Evolutionary conservation across 1,140 invertebrate genomes (phyloP), one percentile per base, ranked within the genome.

Genomic region (Harlomillsia oculata): DNA sequence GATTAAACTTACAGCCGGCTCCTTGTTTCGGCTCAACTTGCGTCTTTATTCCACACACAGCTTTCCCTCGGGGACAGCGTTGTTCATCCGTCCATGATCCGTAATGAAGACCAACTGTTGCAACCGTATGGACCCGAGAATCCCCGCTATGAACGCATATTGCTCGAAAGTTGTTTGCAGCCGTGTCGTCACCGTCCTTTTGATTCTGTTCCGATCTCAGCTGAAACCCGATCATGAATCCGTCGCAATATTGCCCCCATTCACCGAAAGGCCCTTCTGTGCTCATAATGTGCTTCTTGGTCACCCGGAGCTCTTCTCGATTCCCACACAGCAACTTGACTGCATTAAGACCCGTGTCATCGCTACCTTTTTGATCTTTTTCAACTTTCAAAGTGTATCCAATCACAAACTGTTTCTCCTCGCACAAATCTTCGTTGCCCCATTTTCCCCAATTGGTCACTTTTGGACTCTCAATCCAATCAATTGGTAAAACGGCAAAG

Each of bases 321-420:
- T n/a, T n/a, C n/a, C n/a, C n/a, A n/a, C 59, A 60, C 3, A 57
- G 18, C 1, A 65, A 37, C 21, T 46, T 21, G 30, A 65, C 46
- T 5, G 41, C 59, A 41, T 65, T 65, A 1, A 65, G 44, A 18
- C 52, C 63, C 3, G 58, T 56, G 36, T 65, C 63, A 41, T 65
- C 63, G 11, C 18, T 44, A 25, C 52, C 34, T n/a, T 41, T 48
- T 50, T 59, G 59, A 21, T 30, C 39, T 28, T 39, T 34, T 39
- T 65, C 53, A 4, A 53, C 43, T 40, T 59, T 65, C 0, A 65
- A 26, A 13, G 46, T 18, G 29, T 61, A 23, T 20, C 63, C 63
- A 9, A 52, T 43, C 0, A 62, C 63, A 23, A 34, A 65, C n/a
- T 21, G 40, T 5, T 23, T n/a, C 3, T 48, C 25, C 18, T 29